Evolutionary conservation across 2,113 vertebrate species (phyloP).

Genomic region (Mormoops blainvillei): DNA sequence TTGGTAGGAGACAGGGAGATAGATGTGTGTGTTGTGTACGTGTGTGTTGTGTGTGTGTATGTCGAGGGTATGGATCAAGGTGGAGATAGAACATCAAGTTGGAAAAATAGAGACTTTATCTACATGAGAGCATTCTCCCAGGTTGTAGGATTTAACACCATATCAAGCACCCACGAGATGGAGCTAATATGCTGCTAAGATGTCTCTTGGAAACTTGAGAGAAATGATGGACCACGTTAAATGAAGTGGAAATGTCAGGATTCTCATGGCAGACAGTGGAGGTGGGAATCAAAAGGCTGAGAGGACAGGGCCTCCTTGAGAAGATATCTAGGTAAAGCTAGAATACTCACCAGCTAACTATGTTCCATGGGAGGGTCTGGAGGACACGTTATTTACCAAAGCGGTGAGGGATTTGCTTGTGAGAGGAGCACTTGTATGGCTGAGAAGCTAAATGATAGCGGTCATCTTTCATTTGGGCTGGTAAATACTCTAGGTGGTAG

Average conservation of each 20-base stretch:
- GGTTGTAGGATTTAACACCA: neutral
- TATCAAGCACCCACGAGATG: neutral
- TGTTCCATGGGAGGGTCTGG: neutral
- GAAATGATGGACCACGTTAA: neutral
- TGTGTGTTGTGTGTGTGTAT: fast-evolving
- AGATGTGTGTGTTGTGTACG: too few relatives aligned
- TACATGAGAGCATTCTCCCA: neutral
- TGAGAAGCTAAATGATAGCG: neutral
- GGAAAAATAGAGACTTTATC: neutral
- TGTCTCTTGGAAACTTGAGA: neutral
- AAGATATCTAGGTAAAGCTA: neutral
- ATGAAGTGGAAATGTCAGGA: neutral
- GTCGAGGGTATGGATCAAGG: neutral
- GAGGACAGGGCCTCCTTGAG: neutral
- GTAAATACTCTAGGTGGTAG: neutral
- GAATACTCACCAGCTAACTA: neutral
- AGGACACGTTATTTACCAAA: neutral
- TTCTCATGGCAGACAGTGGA: neutral
- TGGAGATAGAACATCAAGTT: neutral
- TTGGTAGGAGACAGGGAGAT: neutral
- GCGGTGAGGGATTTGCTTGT: neutral
- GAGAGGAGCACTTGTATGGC: neutral
- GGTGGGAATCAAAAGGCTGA: neutral
- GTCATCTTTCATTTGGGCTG: neutral
- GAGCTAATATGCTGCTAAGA: neutral